Conservation (phyloP, 2,888 invertebrate species). For the Callimorpha dominula region DNA sequence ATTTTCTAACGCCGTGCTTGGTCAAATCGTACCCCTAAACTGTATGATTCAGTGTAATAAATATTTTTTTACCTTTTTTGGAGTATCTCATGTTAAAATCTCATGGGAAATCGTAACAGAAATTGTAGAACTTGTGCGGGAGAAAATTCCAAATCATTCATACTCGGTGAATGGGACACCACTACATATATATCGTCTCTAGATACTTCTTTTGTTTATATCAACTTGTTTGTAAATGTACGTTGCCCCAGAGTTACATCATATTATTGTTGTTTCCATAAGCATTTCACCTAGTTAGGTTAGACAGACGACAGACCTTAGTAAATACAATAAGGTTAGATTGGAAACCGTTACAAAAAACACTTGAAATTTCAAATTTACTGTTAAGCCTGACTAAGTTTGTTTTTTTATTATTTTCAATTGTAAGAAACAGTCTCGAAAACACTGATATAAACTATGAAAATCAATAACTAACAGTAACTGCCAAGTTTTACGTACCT, state of each 20-base stretch:
- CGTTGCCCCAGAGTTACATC: neutral
- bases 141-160: no score
- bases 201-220: neutral
- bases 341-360: neutral
- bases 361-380: neutral
- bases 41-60: no score
- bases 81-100: no score
- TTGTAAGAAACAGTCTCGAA: no score
- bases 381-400: neutral
- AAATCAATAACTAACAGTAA: no score
- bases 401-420: neutral
- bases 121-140: no score
- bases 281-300: neutral
- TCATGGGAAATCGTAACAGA: neutral
- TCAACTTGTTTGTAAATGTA: neutral
- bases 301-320: neutral
- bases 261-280: neutral
- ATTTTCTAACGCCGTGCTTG: no score
- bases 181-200: neutral
- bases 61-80: no score
- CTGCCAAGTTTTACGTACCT: no score
- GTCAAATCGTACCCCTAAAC: no score
- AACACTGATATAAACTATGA: no score
- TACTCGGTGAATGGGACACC: neutral
- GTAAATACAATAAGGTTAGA: slow-evolving; percentile 4